Evolutionary conservation across 2,888 invertebrate species (phyloP), one percentile per base, ranked within the genome.

Genomic region (Lochmaea crataegi): DNA sequence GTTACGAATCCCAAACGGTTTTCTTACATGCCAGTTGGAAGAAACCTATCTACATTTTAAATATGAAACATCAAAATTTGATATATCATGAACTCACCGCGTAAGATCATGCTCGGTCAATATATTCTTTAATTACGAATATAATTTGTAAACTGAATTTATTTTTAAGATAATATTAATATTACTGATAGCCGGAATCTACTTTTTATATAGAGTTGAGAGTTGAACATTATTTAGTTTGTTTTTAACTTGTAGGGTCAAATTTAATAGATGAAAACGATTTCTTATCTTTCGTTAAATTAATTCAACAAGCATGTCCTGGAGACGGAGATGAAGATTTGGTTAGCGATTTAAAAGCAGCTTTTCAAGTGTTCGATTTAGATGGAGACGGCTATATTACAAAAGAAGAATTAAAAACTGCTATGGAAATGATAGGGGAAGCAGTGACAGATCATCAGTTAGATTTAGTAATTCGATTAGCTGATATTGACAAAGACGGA

Each of bases 301-400:
- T 91, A 83, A 93, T 94, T 84, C 93, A 94, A 85, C 91, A 92
- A 61, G 81, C 93, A 80, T 89, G 91, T 80, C 92, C 92, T 7
- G 88, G 89, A 22, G 79, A 87, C 75, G 90, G 90, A 66, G 90
- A 90, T 77, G 88, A 90, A 16, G 92, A 92, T 82, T 90, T 91
- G 75, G 92, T 92, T 75, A 92, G 93, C 85, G 96, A 96, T 86
- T 89, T 96, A 80, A 90, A 94, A 81, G 96, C 96, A 74, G 96
- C 96, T 80, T 96, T 96, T 89, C 90, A 94, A 85, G 96, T 94
- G 68, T 96, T 96, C 85, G 96, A 96, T 88, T 92, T 95, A 73
- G 96, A 96, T 85, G 92, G 94, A 83, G 96, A 96, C 86, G 96
- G 96, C 45, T 96, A 93, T 87, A 96, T 96, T 85, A 95, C 94